These are phyloP conservation scores for Sphaerophoria rueppellii DNA, from an alignment of 2,888 invertebrate species.

Conservation along the genomic window DNA sequence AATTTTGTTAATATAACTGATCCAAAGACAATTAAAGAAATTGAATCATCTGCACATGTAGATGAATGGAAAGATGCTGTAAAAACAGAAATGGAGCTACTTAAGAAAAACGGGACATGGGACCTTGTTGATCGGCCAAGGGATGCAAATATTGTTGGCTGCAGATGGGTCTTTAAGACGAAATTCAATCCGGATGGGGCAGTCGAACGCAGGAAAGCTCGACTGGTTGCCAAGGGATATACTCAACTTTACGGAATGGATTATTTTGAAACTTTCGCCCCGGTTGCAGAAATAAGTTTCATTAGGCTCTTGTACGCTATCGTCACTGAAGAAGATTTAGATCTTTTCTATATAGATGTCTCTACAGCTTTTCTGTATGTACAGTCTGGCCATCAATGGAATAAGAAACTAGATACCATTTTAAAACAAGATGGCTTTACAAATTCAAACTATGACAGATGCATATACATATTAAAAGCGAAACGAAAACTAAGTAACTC, in stretches of 20 bases:
- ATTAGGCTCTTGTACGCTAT: constrained; percentile 40
- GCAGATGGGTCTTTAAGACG: constrained; percentile 33
- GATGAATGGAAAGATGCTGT: constrained; percentile 58
- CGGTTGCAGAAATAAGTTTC: constrained; percentile 9
- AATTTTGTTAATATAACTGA: too few relatives aligned
- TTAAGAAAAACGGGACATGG: constrained; percentile 71
- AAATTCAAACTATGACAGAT: not conserved
- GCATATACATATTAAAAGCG: too few relatives aligned
- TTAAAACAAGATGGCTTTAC: not conserved
- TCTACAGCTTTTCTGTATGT: constrained; percentile 37
- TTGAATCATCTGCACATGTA: not conserved
- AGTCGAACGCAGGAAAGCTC: constrained; percentile 28
- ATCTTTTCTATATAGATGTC: constrained; percentile 44
- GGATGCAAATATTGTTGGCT: constrained; percentile 12
- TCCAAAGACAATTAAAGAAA: too few relatives aligned
- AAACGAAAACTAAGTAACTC: too few relatives aligned
- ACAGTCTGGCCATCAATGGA: too few relatives aligned
- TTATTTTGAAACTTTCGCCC: constrained; percentile 15
- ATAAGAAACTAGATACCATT: too few relatives aligned
- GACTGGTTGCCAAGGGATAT: constrained; percentile 39
- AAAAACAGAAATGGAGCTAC: constrained; percentile 71
- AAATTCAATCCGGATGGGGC: constrained; percentile 28
- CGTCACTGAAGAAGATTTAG: constrained; percentile 30
- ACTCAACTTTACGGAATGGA: constrained; percentile 27
- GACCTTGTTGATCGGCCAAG: constrained; percentile 49